A percentile compares a stretch with the other conserved stretches of the same genome.
Conservation (phyloP, 2,113 vertebrate species). For the Actenoides lindsayi region DNA sequence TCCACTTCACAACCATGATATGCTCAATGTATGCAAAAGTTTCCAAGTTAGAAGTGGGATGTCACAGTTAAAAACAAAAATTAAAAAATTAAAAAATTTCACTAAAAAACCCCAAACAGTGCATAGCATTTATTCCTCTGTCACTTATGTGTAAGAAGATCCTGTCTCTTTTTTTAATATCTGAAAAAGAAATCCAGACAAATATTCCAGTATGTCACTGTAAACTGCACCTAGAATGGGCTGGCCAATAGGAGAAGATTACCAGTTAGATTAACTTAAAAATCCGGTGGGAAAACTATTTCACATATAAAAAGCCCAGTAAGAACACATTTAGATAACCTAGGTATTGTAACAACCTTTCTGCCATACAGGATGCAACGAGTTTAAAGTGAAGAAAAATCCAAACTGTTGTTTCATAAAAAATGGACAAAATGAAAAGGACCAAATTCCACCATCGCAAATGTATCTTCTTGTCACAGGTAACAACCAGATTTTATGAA, state of each 20-base stretch:
- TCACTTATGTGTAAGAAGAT: neutral
- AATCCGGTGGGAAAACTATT: neutral
- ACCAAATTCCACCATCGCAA: neutral
- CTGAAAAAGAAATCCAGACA: neutral
- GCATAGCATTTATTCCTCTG: neutral
- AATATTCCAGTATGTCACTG: neutral
- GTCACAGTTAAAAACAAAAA: neutral
- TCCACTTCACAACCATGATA: neutral
- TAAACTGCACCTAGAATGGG: neutral
- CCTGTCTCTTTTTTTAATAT: neutral
- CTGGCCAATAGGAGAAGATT: neutral
- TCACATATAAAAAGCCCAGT: neutral
- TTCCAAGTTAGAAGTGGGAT: neutral
- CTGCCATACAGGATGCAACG: neutral
- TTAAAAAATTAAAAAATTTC: too few species aligned
- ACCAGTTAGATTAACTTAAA: neutral
- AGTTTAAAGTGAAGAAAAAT: neutral
- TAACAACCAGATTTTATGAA: neutral
- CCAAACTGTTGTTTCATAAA: neutral
- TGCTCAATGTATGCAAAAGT: neutral
- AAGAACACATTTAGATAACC: neutral
- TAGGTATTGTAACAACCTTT: neutral
- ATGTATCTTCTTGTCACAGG: neutral
- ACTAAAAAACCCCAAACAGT: neutral
- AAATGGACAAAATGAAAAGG: neutral